Conservation (phyloP, 2,888 invertebrate species). For the Stenodema calcarata region DNA sequence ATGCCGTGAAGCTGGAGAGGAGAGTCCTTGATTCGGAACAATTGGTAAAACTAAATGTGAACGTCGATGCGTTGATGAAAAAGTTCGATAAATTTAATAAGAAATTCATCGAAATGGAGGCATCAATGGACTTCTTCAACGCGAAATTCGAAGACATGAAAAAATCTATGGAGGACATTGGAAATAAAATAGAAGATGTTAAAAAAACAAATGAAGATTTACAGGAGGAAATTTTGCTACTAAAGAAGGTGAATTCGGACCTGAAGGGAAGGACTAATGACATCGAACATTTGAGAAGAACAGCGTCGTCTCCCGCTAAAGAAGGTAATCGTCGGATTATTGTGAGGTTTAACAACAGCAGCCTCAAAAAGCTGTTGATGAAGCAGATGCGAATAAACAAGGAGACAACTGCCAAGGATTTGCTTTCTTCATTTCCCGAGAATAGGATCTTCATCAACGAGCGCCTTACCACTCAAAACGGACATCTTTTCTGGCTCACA, state of each 20-base stretch:
- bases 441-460: too few species aligned
- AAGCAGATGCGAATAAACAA: neutral
- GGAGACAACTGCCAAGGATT: neutral
- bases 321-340: neutral
- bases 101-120: neutral
- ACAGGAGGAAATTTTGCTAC: too few species aligned
- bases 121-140: neutral
- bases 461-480: neutral
- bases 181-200: neutral
- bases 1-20: neutral
- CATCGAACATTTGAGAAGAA: neutral
- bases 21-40: too few species aligned
- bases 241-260: too few species aligned
- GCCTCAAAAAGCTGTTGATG: neutral
- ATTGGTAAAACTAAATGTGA: neutral
- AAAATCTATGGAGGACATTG: neutral
- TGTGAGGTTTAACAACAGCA: neutral
- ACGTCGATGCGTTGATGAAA: neutral
- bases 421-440: neutral
- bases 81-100: neutral
- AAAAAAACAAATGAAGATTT: too few species aligned
- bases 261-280: too few species aligned
- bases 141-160: neutral
- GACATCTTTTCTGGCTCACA: neutral
- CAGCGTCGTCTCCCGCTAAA: neutral